Evolutionary conservation across 2,113 vertebrate genomes (phyloP).

Genomic region (Chloropsis hardwickii): DNA sequence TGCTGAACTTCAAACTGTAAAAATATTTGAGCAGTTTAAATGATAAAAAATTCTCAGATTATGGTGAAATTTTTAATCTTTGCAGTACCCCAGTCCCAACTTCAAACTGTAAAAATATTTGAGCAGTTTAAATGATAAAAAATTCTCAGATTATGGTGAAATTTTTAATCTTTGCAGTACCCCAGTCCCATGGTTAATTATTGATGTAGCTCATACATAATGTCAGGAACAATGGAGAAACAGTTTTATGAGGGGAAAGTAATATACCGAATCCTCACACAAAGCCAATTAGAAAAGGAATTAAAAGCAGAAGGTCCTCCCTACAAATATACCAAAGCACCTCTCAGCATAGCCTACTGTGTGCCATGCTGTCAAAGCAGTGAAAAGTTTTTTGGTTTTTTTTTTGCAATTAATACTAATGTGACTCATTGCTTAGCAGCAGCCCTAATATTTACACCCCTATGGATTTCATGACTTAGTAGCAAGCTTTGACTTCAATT

Average conservation of each 20-base stretch:
- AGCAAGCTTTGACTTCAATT: conserved; percentile 49
- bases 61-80: neutral
- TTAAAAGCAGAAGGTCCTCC: neutral
- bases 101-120: neutral
- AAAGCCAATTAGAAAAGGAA: neutral
- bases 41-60: neutral
- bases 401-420: neutral
- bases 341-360: neutral
- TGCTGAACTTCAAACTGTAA: neutral
- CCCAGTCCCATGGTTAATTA: neutral
- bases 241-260: neutral
- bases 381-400: neutral
- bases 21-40: neutral
- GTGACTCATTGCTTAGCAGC: neutral
- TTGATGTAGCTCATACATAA: neutral
- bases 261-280: accelerated
- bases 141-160: neutral
- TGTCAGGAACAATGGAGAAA: neutral
- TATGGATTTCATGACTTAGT: conserved; percentile 10
- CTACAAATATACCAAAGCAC: neutral
- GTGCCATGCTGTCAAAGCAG: neutral
- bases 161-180: neutral
- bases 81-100: neutral
- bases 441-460: conserved; percentile 33
- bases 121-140: neutral